phyloP scores from a whole-genome alignment of 2,113 vertebrate species.

The Brachionichthys hirsutus region DNA sequence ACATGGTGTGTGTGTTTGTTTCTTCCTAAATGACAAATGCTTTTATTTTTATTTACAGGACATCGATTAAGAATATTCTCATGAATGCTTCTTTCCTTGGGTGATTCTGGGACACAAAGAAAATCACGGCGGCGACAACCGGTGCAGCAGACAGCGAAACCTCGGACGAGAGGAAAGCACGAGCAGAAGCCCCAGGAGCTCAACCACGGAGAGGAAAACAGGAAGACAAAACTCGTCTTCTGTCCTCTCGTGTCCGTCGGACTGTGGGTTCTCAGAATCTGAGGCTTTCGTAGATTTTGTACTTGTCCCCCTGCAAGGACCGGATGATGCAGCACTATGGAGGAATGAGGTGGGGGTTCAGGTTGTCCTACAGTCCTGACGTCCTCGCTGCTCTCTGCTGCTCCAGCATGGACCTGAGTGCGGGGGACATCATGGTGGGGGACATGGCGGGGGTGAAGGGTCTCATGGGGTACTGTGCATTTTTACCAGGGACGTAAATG shows the following conservation, averaged over 20 bases:
- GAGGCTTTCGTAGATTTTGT: constrained; percentile 22
- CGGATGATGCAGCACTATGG: background rate
- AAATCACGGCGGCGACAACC: background rate
- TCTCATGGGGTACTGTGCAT: constrained; percentile 67
- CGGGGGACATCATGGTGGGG: constrained; percentile 68
- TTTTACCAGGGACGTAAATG: constrained; percentile 74
- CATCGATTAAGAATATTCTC: too few species aligned
- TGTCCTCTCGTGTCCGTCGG: constrained; percentile 11
- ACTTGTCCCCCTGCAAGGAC: constrained; percentile 37
- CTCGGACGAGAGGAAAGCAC: constrained; percentile 2
- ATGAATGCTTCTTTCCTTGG: background rate
- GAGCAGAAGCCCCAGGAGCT: constrained; percentile 44
- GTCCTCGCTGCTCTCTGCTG: constrained; percentile 68
- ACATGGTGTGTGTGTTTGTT: background rate
- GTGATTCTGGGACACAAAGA: background rate
- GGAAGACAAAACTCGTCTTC: constrained; percentile 33
- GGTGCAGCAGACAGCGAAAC: background rate
- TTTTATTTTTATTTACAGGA: constrained; percentile 38
- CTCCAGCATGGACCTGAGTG: constrained; percentile 69
- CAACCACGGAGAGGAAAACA: constrained; percentile 35
- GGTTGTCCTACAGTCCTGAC: constrained; percentile 61
- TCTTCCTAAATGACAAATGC: constrained; percentile 4
- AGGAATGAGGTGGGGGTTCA: constrained; percentile 5
- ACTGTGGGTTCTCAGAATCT: constrained; percentile 7
- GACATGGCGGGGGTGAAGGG: constrained; percentile 73